Conservation (phyloP, 2,888 invertebrate genomes). For the Rhaphigaster nebulosa region DNA sequence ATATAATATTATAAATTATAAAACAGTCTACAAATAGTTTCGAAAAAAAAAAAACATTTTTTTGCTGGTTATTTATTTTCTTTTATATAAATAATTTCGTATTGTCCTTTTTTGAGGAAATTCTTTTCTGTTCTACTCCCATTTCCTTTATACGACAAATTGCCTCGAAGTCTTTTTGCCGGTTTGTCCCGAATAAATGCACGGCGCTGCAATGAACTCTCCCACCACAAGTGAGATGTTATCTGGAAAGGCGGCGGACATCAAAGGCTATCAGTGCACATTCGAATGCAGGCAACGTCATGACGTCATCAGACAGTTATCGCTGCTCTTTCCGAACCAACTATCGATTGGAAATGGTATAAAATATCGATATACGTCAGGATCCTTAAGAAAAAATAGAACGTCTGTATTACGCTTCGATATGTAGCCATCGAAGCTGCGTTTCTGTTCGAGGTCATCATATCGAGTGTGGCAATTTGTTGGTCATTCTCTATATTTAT, state of each 20-base stretch:
- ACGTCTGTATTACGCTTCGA: neutral
- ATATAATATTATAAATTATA: no score
- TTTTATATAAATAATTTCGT: no score
- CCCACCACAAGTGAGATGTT: neutral
- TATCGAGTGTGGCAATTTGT: neutral
- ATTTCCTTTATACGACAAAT: no score
- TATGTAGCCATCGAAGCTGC: neutral
- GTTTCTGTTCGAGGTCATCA: neutral
- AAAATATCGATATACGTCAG: neutral
- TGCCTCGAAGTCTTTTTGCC: no score
- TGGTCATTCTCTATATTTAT: neutral
- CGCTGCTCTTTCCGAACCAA: neutral
- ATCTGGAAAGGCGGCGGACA: neutral
- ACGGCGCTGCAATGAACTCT: neutral
- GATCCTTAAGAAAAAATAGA: neutral
- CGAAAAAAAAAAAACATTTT: no score
- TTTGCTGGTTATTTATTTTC: no score
- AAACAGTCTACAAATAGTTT: no score
- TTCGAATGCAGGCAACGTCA: neutral
- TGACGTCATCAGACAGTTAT: neutral
- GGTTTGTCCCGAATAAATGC: no score
- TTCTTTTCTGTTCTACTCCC: no score
- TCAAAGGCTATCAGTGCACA: slow-evolving; percentile 4
- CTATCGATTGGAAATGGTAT: neutral
- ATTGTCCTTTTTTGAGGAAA: no score